Conservation (phyloP, 2,888 invertebrate genomes). For the Melanotus villosus region DNA sequence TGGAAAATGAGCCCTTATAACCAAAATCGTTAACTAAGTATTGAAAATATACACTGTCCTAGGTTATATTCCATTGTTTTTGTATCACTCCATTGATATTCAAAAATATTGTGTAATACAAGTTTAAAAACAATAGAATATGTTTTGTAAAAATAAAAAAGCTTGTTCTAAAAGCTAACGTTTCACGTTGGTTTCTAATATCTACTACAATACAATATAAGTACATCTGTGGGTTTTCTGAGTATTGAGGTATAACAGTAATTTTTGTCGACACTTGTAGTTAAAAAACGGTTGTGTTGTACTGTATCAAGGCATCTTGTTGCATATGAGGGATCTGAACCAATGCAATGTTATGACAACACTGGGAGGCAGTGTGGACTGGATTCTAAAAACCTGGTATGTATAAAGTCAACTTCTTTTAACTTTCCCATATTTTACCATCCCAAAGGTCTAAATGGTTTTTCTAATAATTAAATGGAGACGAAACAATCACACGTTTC, state of each 20-base stretch:
- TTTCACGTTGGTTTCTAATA: conserved; percentile 62
- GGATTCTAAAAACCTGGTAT: conserved; percentile 46
- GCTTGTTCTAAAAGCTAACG: conserved; percentile 63
- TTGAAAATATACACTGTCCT: conserved; percentile 49
- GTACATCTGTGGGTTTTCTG: conserved; percentile 69
- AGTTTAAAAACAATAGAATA: conserved; percentile 54
- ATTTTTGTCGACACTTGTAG: conserved; percentile 60
- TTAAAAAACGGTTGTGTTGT: conserved; percentile 67
- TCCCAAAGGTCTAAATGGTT: too few species aligned
- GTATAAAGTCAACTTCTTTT: conserved; percentile 44
- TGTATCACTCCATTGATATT: conserved; percentile 27
- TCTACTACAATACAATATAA: conserved; percentile 69
- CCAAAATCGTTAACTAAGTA: conserved; percentile 52
- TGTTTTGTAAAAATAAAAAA: conserved; percentile 52
- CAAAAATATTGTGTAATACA: conserved; percentile 38
- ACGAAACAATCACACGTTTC: too few species aligned
- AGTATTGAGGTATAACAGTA: conserved; percentile 68
- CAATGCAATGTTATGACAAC: conserved; percentile 52
- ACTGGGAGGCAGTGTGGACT: conserved; percentile 60
- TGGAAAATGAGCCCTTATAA: conserved; percentile 60
- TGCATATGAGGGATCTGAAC: conserved; percentile 62
- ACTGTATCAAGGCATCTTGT: conserved; percentile 70
- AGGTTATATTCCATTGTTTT: conserved; percentile 41
- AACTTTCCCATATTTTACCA: background rate
- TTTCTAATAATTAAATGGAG: too few species aligned